Percentiles rank a stretch among this genome's conserved stretches.
Evolutionary conservation across 2,797 vertebrate genomes (phyloP).

Genomic region (Cetoscarus ocellatus): DNA sequence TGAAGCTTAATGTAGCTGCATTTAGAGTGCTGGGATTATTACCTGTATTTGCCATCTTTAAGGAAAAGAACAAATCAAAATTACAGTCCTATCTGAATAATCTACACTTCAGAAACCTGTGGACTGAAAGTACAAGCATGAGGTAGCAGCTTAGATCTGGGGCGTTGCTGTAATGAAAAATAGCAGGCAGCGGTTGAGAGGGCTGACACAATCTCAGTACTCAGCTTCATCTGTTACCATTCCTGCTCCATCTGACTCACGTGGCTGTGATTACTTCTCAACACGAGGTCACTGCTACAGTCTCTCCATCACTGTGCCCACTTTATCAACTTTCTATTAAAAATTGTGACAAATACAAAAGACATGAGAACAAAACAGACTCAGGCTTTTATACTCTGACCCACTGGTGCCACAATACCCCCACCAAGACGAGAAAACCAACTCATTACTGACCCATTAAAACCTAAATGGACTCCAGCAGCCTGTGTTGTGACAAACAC

Average conservation of each 20-base stretch:
- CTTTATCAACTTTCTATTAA: slow-evolving; percentile 4
- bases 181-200: background rate
- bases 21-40: slow-evolving; percentile 1
- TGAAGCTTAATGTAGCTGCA: background rate
- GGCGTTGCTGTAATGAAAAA: slow-evolving; percentile 4
- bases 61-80: slow-evolving; percentile 1
- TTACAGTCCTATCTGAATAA: slow-evolving; percentile 11
- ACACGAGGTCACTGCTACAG: background rate
- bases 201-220: background rate
- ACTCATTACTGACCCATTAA: background rate
- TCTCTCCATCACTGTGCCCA: background rate
- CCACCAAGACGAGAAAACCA: background rate
- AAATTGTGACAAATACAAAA: slow-evolving; percentile 1
- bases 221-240: slow-evolving; percentile 21
- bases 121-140: slow-evolving; percentile 1
- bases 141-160: background rate
- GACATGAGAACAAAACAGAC: background rate
- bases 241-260: slow-evolving; percentile 27
- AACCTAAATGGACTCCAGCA: background rate
- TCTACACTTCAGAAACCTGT: slow-evolving; percentile 9
- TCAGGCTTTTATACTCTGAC: background rate
- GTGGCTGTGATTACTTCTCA: slow-evolving; percentile 27
- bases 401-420: background rate
- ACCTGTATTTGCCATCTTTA: background rate
- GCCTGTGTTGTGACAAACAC: background rate